These are phyloP conservation scores for Saccopteryx leptura DNA, from an alignment of 2,113 vertebrate species.

Conservation along the genomic window DNA sequence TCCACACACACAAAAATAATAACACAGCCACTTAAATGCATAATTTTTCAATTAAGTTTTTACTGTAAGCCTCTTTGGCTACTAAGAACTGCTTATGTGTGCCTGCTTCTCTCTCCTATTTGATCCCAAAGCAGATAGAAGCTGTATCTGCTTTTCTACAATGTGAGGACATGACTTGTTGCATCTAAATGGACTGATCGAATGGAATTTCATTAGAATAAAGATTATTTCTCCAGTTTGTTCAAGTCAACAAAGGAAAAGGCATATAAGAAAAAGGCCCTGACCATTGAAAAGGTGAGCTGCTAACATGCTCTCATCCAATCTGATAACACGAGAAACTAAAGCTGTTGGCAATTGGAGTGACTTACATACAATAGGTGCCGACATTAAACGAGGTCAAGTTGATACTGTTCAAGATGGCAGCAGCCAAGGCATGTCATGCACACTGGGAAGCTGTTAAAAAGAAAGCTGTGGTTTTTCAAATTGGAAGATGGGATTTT, in stretches of 20 bases:
- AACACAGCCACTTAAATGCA: not conserved
- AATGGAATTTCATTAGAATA: not conserved
- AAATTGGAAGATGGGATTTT: not conserved
- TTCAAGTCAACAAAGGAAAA: not conserved
- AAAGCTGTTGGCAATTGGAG: not conserved
- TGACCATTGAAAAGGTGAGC: not conserved
- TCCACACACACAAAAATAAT: not conserved
- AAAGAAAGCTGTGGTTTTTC: not conserved
- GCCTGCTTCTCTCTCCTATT: not conserved
- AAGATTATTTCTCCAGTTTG: not conserved
- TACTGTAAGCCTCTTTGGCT: not conserved
- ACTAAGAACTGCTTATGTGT: not conserved
- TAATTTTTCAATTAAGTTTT: conserved; percentile 8
- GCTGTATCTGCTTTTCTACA: not conserved
- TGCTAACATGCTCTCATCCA: not conserved
- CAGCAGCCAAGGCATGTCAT: not conserved
- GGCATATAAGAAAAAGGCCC: not conserved
- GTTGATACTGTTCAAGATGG: not conserved
- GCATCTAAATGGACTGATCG: not conserved
- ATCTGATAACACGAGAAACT: not conserved
- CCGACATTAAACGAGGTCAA: not conserved
- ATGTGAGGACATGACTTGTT: not conserved
- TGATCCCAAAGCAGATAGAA: not conserved
- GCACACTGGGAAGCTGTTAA: not conserved
- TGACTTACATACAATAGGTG: not conserved